phyloP scores from a whole-genome alignment of 2,113 vertebrate species.

The Lophochroa leadbeateri region DNA sequence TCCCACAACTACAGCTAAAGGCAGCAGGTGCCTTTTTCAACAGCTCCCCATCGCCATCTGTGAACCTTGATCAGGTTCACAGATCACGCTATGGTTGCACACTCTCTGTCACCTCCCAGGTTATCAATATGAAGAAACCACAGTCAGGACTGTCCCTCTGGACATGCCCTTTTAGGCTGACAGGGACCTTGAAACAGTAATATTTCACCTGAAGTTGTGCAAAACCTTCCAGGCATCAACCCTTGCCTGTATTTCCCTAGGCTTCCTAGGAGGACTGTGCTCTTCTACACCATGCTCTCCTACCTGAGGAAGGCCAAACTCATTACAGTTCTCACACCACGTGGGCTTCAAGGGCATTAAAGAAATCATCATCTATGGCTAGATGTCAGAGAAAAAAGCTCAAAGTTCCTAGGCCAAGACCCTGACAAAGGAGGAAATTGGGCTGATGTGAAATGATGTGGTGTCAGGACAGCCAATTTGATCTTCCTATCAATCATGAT shows the following conservation, averaged over 20 bases:
- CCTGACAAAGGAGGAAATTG: background rate
- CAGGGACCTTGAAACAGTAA: background rate
- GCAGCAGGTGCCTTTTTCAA: background rate
- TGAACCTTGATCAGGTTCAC: background rate
- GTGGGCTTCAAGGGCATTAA: background rate
- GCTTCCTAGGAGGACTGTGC: background rate
- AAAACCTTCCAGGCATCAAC: background rate
- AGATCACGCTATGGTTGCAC: background rate
- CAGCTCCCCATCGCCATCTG: rapidly evolving
- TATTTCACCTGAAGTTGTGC: background rate
- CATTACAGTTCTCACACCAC: background rate
- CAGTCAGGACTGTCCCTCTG: background rate
- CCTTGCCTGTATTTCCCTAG: background rate
- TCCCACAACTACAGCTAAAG: background rate
- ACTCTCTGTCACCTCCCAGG: background rate
- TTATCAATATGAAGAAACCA: background rate
- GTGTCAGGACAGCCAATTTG: background rate
- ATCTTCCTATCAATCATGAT: background rate
- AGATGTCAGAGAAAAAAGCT: background rate
- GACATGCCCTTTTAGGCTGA: background rate
- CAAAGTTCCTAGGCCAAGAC: background rate
- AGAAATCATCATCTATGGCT: background rate
- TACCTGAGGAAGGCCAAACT: background rate
- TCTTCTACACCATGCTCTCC: background rate
- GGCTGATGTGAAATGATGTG: background rate